Evolutionary conservation across 2,797 vertebrate genomes (phyloP), one percentile per base, ranked within the genome.

Genomic region (Hydrocynus forskahlii): DNA sequence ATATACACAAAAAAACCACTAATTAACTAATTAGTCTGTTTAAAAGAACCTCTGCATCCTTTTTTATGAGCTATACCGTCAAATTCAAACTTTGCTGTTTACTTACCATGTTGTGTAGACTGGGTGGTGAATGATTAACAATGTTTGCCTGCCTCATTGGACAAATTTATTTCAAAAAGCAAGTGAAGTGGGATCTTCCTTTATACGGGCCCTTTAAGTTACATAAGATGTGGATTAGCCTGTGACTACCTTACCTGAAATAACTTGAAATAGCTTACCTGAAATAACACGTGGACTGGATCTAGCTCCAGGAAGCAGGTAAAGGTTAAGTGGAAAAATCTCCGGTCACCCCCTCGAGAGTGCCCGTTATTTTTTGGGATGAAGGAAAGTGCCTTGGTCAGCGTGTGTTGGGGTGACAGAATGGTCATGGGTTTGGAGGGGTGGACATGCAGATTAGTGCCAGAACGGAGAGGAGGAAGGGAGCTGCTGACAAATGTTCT

Each of bases 311-410:
- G 78, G 72, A 84, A 80, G 71, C 81, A 40, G 60, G 70, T 81
- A n/a, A 63, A 85, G 81, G 79, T 81, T 83, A 76, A 87, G 85
- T 83, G 68, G 71, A 84, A 78, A 67, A 69, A 57, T 59, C 71
- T 48, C 73, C 43, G 38, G 48, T 73, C 76, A 62, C 67, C 62
- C 76, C 43, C 43, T 29, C 80, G 82, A 67, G 38, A 78, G 67
- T 77, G 76, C 68, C 79, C 76, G 76, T 83, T 87, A 76, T 87
- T 86, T 79, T 89, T 86, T 86, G 23, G 74, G 71, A 38, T 72
- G 72, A 85, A 75, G 69, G 79, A 86, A 76, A 54, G 29, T 77
- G 57, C 72, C 60, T 74, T 71, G 66, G 78, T 55, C 71, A 81
- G 77, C 59, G 54, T 76, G 17, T 29, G 38, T 60, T 59, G 50